phyloP scores from a whole-genome alignment of 2,113 vertebrate species.

The Macrotis lagotis region DNA sequence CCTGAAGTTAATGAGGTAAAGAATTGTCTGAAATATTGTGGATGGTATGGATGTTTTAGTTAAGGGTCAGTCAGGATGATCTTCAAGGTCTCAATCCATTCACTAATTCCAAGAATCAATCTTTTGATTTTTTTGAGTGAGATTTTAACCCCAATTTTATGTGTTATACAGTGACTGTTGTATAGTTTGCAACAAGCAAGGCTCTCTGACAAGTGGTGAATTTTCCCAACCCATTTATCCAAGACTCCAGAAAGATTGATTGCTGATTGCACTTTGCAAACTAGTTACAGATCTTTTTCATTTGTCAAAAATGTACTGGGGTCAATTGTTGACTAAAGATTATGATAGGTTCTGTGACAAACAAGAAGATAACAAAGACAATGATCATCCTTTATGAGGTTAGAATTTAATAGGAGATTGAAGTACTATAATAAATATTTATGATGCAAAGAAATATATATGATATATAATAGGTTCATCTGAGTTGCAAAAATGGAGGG shows the following conservation, averaged over 20 bases:
- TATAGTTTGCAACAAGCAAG: not conserved
- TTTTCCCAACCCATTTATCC: not conserved
- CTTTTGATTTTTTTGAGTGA: no score
- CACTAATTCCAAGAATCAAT: no score
- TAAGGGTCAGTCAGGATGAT: no score
- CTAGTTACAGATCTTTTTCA: not conserved
- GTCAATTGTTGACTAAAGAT: not conserved
- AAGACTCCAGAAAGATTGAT: not conserved
- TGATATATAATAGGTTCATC: not conserved
- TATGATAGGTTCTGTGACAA: not conserved
- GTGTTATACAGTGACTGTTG: no score
- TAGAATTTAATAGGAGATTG: not conserved
- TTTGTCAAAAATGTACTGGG: not conserved
- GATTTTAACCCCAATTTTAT: no score
- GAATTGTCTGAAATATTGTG: no score
- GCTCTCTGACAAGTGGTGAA: not conserved
- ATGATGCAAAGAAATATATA: not conserved
- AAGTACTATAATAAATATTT: not conserved
- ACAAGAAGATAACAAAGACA: not conserved
- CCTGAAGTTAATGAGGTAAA: no score
- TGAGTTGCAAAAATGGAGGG: not conserved
- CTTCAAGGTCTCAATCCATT: no score
- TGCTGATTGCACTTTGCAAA: not conserved
- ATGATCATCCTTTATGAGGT: not conserved
- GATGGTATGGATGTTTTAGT: no score